phyloP scores from a whole-genome alignment of 2,888 invertebrate species.

The Eilema depressum region DNA sequence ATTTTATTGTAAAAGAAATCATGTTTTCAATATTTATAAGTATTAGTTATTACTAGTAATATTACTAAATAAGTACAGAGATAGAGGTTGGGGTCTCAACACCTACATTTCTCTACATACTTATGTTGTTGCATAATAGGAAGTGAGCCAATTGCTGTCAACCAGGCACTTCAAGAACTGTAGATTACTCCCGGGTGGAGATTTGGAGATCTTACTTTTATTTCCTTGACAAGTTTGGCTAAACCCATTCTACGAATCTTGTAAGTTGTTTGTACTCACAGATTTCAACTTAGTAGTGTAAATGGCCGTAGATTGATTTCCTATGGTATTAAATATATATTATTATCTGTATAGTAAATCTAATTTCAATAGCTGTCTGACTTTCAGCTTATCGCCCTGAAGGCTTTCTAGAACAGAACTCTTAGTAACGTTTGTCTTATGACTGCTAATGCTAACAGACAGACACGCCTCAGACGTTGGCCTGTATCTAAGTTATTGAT shows the following conservation, averaged over 20 bases:
- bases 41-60: too few species aligned
- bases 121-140: too few species aligned
- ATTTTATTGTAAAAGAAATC: not conserved
- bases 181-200: too few species aligned
- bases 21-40: not conserved
- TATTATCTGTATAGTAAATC: too few species aligned
- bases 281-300: not conserved
- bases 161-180: too few species aligned
- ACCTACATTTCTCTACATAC: too few species aligned
- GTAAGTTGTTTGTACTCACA: not conserved
- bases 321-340: not conserved
- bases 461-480: constrained; percentile 17
- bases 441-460: not conserved
- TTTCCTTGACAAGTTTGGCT: too few species aligned
- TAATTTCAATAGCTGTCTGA: not conserved
- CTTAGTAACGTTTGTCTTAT: not conserved
- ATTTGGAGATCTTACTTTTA: too few species aligned
- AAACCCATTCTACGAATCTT: not conserved
- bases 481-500: constrained; percentile 7
- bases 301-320: not conserved
- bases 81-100: too few species aligned
- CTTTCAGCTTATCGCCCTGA: constrained; percentile 2
- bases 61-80: too few species aligned
- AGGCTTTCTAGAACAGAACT: not conserved
- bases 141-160: too few species aligned